A percentile compares a stretch with the other conserved stretches of the same genome.
phyloP scores from a whole-genome alignment of 2,113 vertebrate species.

The Malurus alboscapulatus region DNA sequence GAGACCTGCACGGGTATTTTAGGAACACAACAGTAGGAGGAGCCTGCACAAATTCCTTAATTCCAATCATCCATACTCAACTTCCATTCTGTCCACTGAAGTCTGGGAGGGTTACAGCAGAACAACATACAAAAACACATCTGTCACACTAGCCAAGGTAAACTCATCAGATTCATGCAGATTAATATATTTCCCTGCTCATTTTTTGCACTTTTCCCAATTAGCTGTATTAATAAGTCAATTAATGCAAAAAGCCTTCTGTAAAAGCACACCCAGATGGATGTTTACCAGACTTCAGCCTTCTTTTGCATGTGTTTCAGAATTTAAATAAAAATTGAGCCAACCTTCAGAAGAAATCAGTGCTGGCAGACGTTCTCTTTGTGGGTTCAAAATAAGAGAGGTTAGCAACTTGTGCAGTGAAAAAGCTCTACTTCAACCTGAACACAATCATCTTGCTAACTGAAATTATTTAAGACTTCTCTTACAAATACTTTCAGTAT shows the following conservation, averaged over 20 bases:
- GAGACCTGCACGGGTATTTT: background rate
- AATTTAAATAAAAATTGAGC: constrained; percentile 7
- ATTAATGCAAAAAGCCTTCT: background rate
- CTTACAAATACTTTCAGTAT: background rate
- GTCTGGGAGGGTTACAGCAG: background rate
- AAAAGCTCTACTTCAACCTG: background rate
- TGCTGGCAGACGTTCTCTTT: background rate
- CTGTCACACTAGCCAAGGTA: background rate
- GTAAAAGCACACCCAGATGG: background rate
- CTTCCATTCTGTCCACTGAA: background rate
- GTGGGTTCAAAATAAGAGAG: background rate
- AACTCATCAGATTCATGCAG: background rate
- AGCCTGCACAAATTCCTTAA: background rate
- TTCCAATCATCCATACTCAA: background rate
- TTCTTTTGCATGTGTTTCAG: background rate
- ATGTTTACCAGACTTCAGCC: background rate
- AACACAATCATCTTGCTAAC: background rate
- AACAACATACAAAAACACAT: accelerated
- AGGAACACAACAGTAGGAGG: background rate
- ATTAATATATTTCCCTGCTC: background rate
- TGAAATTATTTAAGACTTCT: background rate
- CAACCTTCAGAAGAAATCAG: background rate
- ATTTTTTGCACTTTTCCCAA: background rate
- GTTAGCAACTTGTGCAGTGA: background rate
- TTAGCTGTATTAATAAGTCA: background rate